phyloP scores from a whole-genome alignment of 2,113 vertebrate genomes.

The Gallinago paraguaiae region DNA sequence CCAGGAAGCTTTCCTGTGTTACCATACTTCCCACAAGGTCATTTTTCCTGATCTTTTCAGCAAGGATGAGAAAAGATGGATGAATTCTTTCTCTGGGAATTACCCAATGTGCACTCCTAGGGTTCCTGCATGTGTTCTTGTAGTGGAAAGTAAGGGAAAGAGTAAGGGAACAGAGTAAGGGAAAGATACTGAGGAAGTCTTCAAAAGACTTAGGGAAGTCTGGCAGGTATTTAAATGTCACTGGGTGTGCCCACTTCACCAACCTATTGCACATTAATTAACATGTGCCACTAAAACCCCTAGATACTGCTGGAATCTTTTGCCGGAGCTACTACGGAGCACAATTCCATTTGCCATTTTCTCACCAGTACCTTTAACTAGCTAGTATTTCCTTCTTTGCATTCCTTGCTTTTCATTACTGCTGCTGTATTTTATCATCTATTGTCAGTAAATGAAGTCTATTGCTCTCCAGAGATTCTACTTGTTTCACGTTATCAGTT shows the following conservation, averaged over 20 bases:
- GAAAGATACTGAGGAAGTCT: background rate
- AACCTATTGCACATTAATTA: background rate
- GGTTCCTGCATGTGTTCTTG: background rate
- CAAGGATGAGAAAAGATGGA: background rate
- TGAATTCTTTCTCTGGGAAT: background rate
- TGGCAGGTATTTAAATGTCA: background rate
- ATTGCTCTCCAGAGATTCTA: background rate
- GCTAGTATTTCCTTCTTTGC: background rate
- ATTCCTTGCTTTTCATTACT: background rate
- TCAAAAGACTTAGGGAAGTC: background rate
- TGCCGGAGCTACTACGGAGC: background rate
- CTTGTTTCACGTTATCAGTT: constrained; percentile 1
- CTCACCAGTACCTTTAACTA: background rate
- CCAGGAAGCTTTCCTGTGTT: background rate
- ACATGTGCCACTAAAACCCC: background rate
- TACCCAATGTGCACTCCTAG: fast-evolving
- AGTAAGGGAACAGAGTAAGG: background rate
- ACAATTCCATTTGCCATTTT: background rate
- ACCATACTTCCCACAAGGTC: background rate
- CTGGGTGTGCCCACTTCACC: background rate
- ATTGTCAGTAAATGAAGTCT: background rate
- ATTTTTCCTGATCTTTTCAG: background rate
- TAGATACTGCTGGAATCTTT: background rate
- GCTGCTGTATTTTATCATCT: background rate
- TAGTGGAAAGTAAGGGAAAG: background rate